Percentiles rank a stretch among this genome's conserved stretches.
phyloP scores from a whole-genome alignment of 1,140 invertebrate species.

The Plectrocnemia conspersa region DNA sequence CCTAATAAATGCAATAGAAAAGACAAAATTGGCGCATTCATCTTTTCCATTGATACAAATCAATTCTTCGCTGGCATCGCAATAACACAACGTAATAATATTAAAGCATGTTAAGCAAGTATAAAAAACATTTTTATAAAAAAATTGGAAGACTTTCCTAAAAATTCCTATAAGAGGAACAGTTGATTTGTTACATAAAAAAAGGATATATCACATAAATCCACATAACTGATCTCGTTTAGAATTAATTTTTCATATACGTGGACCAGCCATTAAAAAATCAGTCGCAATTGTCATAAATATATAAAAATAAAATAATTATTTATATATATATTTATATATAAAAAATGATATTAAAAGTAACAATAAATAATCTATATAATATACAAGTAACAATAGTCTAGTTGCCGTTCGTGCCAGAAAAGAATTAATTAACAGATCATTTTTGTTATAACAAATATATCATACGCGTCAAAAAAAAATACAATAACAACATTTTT shows the following conservation, averaged over 20 bases:
- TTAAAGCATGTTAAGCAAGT: too few species aligned
- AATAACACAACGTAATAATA: constrained; percentile 10
- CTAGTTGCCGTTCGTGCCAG: constrained; percentile 27
- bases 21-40: constrained; percentile 29
- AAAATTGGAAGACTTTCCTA: too few species aligned
- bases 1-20: constrained; percentile 27
- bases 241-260: too few species aligned
- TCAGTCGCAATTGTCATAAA: too few species aligned
- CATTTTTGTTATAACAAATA: constrained; percentile 23
- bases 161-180: too few species aligned
- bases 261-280: too few species aligned
- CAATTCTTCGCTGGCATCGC: constrained; percentile 33
- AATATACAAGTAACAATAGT: constrained; percentile 26
- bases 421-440: constrained; percentile 33
- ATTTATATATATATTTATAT: constrained; percentile 18
- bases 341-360: constrained; percentile 2
- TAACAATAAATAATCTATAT: constrained; percentile 22
- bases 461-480: constrained; percentile 17
- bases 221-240: too few species aligned
- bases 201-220: too few species aligned
- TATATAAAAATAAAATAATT: too few species aligned
- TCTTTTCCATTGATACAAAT: constrained; percentile 31
- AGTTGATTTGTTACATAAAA: too few species aligned
- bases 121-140: too few species aligned
- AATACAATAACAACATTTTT: constrained; percentile 33